Conservation (phyloP, 92 coral and sea anemone genomes). For the Actinernus sp. region DNA sequence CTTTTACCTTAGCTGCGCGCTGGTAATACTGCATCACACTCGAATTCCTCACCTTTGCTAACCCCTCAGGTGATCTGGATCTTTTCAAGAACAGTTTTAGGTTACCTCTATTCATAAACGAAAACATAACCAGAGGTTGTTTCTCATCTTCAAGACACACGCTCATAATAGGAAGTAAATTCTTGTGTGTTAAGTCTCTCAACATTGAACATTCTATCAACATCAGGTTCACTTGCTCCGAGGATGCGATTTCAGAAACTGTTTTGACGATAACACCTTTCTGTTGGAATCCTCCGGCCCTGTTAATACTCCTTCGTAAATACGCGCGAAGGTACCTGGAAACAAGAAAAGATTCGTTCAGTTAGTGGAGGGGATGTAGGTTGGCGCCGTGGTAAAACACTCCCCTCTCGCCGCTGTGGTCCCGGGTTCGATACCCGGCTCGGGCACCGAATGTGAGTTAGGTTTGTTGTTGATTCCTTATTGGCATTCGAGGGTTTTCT, state of each 20-base stretch:
- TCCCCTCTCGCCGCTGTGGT: no score
- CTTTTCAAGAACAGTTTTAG: slow-evolving; percentile 88
- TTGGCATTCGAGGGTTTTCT: no score
- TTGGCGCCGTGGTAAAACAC: no score
- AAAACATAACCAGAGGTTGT: slow-evolving; percentile 94
- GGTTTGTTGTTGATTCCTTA: no score
- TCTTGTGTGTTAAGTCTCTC: slow-evolving; percentile 92
- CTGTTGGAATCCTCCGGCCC: slow-evolving; percentile 92
- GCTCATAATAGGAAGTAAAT: slow-evolving; percentile 86
- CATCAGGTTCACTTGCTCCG: slow-evolving; percentile 89
- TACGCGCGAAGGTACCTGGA: slow-evolving; percentile 95
- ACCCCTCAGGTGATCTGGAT: slow-evolving; percentile 94
- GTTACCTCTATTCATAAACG: slow-evolving; percentile 93
- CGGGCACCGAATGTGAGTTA: no score
- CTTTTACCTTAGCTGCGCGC: no score
- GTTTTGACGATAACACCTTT: slow-evolving; percentile 93
- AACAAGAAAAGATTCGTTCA: background rate
- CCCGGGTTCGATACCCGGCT: no score
- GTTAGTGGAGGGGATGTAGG: background rate
- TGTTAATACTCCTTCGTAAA: slow-evolving; percentile 91
- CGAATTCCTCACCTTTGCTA: slow-evolving; percentile 73
- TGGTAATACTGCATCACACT: no score
- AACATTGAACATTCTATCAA: slow-evolving; percentile 92
- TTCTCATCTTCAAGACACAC: slow-evolving; percentile 90
- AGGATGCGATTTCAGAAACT: slow-evolving; percentile 89